Percentiles rank a stretch among this genome's conserved stretches.
Evolutionary conservation across 2,888 invertebrate genomes (phyloP).

Genomic region (Blastobasis lacticolella): DNA sequence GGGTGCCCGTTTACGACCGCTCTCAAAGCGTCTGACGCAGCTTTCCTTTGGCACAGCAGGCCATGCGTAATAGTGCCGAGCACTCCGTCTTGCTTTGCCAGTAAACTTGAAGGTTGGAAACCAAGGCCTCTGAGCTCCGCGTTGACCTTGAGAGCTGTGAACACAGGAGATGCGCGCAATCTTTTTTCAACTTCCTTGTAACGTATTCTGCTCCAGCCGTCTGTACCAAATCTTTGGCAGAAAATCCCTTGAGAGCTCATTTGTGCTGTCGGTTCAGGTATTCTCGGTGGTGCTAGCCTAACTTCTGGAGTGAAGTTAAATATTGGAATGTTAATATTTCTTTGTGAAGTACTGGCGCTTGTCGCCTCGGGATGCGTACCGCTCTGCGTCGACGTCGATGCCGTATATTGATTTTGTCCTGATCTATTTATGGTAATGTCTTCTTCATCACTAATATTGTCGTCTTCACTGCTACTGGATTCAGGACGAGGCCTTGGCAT

Average conservation of each 20-base stretch:
- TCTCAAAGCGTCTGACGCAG: not conserved
- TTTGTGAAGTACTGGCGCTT: not conserved
- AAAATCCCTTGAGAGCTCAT: conserved; percentile 5
- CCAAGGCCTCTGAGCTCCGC: not conserved
- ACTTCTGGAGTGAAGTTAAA: too few relatives aligned
- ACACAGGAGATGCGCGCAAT: conserved; percentile 8
- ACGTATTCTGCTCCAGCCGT: conserved; percentile 7
- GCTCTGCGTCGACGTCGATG: too few relatives aligned
- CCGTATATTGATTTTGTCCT: too few relatives aligned
- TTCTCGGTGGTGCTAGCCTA: not conserved
- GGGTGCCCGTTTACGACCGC: not conserved
- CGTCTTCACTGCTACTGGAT: too few relatives aligned
- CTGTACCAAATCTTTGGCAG: conserved; percentile 7
- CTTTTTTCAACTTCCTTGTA: conserved; percentile 11
- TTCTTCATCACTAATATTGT: too few relatives aligned
- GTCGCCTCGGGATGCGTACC: too few relatives aligned
- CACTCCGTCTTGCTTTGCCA: not conserved
- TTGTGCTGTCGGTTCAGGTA: not conserved
- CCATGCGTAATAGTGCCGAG: conserved; percentile 11
- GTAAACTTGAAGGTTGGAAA: not conserved
- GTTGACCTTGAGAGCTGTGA: not conserved
- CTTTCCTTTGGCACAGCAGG: conserved; percentile 10
- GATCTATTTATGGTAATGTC: too few relatives aligned
- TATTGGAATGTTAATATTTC: too few relatives aligned
- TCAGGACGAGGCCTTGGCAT: not conserved